Evolutionary conservation across 2,797 vertebrate species (phyloP).

Genomic region (Sebastes elongatus): DNA sequence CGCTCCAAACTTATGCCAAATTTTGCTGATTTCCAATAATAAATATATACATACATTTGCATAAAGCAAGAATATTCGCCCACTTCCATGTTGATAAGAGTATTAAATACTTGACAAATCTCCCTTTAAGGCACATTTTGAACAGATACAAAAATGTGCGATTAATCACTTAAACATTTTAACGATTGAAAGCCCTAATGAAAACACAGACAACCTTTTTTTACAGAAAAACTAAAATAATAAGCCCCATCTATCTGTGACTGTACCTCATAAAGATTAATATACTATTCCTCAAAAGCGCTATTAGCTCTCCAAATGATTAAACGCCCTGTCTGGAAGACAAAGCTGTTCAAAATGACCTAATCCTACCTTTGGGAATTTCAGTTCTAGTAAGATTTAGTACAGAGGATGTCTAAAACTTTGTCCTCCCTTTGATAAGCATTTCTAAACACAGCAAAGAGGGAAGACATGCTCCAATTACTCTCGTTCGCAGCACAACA

Average conservation of each 20-base stretch:
- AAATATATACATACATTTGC: no score
- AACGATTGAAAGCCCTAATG: no score
- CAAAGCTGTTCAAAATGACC: conserved; percentile 35
- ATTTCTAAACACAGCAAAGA: conserved; percentile 60
- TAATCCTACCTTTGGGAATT: conserved; percentile 34
- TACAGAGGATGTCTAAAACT: conserved; percentile 29
- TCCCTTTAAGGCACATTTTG: no score
- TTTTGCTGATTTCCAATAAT: no score
- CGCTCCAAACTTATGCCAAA: no score
- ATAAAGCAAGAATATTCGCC: no score
- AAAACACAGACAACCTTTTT: neutral
- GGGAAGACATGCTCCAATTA: conserved; percentile 56
- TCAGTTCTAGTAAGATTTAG: conserved; percentile 37
- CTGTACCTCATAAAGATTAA: conserved; percentile 19
- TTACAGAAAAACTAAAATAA: neutral
- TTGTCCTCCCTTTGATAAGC: conserved; percentile 48
- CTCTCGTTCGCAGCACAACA: conserved; percentile 60
- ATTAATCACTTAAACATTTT: no score
- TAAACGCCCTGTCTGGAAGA: conserved; percentile 12
- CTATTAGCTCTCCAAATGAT: conserved; percentile 13
- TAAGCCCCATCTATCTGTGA: neutral
- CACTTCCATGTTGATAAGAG: no score
- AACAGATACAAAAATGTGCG: no score
- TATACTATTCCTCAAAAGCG: neutral
- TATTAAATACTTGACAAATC: no score